phyloP scores from a whole-genome alignment of 2,797 vertebrate genomes.

The Chelonia mydas region DNA sequence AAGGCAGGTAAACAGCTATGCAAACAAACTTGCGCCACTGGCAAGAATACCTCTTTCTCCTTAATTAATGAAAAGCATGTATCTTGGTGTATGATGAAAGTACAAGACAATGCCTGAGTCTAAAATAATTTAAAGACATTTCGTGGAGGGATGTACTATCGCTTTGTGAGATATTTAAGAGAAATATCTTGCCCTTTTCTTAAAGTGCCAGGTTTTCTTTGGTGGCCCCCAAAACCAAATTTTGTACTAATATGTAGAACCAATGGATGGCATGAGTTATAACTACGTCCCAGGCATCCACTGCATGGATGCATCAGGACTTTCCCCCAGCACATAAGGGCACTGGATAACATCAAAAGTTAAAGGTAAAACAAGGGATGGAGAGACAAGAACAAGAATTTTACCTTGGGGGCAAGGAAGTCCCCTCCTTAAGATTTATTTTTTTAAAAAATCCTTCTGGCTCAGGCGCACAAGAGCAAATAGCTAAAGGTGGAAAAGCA shows the following conservation, averaged over 20 bases:
- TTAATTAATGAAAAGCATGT: background rate
- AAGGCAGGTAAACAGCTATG: background rate
- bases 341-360: background rate
- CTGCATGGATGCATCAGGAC: background rate
- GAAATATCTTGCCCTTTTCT: background rate
- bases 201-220: background rate
- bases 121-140: background rate
- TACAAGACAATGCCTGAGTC: background rate
- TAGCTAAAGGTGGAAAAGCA: background rate
- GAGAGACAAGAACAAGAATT: background rate
- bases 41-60: background rate
- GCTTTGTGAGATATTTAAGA: background rate
- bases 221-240: background rate
- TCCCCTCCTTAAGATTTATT: background rate
- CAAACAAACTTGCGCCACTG: background rate
- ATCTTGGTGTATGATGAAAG: background rate
- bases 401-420: background rate
- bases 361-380: background rate
- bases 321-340: background rate
- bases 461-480: background rate
- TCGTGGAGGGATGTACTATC: background rate
- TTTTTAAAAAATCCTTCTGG: background rate
- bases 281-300: background rate
- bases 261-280: background rate
- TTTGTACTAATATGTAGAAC: background rate